Evolutionary conservation across 2,888 invertebrate genomes (phyloP).

Genomic region (Ommatoiulus sabulosus): DNA sequence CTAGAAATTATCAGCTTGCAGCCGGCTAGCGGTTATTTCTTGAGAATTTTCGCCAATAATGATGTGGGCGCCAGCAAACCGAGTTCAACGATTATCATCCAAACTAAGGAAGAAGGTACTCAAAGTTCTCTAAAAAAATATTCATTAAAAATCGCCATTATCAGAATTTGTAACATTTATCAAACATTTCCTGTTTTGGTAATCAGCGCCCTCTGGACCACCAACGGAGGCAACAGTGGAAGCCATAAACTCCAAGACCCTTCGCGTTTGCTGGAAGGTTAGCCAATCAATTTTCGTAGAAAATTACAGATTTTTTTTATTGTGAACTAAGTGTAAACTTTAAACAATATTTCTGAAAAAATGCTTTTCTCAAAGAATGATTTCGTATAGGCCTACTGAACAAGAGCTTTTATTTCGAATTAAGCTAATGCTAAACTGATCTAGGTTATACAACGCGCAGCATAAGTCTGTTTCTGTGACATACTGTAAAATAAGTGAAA

Average conservation of each 20-base stretch:
- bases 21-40: constrained; percentile 92
- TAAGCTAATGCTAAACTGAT: too few relatives aligned
- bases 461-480: too few relatives aligned
- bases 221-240: constrained; percentile 57
- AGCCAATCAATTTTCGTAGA: not conserved
- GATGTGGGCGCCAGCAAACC: constrained; percentile 83
- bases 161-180: not conserved
- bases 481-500: too few relatives aligned
- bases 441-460: too few relatives aligned
- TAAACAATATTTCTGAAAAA: too few relatives aligned
- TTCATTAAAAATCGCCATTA: not conserved
- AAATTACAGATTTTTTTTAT: not conserved
- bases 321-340: too few relatives aligned
- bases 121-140: not conserved
- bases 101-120: constrained; percentile 86
- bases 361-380: too few relatives aligned
- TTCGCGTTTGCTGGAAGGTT: constrained; percentile 65
- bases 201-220: constrained; percentile 58
- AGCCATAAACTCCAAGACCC: constrained; percentile 58
- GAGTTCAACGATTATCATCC: constrained; percentile 92
- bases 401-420: too few relatives aligned
- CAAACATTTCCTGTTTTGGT: constrained; percentile 9
- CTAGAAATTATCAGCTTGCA: constrained; percentile 70
- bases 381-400: too few relatives aligned
- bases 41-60: constrained; percentile 92